Evolutionary conservation across 2,113 vertebrate species (phyloP).

Genomic region (Sminthopsis crassicaudata): DNA sequence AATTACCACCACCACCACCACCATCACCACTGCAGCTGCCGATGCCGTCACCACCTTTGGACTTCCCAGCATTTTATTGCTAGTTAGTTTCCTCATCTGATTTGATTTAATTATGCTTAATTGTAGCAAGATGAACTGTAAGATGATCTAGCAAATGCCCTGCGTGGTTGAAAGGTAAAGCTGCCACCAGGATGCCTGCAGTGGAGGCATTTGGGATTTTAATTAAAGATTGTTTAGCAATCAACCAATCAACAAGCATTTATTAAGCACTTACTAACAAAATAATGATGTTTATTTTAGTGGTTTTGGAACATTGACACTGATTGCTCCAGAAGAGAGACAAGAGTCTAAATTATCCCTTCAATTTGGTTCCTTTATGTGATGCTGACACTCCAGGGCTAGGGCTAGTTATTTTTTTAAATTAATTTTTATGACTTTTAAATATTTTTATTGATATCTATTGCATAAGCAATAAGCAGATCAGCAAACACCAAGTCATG

Average conservation of each 20-base stretch:
- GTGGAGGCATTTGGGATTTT: not conserved
- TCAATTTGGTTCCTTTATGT: not conserved
- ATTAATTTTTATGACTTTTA: not conserved
- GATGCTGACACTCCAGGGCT: not conserved
- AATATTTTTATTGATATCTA: not conserved
- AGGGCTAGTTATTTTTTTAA: not conserved
- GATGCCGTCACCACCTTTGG: slow-evolving; percentile 51
- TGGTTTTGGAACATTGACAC: not conserved
- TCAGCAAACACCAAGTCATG: not conserved
- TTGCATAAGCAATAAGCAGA: not conserved
- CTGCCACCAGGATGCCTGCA: slow-evolving; percentile 53
- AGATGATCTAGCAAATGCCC: slow-evolving; percentile 47
- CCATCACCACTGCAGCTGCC: not conserved
- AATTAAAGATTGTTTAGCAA: slow-evolving; percentile 3
- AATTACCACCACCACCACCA: slow-evolving; percentile 67
- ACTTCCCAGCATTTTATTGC: slow-evolving; percentile 72
- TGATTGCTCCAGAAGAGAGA: not conserved
- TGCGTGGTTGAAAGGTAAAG: slow-evolving; percentile 31
- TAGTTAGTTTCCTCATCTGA: slow-evolving; percentile 70
- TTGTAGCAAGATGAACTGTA: slow-evolving; percentile 79
- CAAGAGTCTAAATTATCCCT: not conserved
- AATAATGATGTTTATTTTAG: not conserved
- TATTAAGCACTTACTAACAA: not conserved
- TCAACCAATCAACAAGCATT: not conserved
- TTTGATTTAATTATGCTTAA: slow-evolving; percentile 78